These are phyloP conservation scores for Hirtodrosophila cameraria DNA, from an alignment of 2,888 invertebrate genomes.

Conservation along the genomic window DNA sequence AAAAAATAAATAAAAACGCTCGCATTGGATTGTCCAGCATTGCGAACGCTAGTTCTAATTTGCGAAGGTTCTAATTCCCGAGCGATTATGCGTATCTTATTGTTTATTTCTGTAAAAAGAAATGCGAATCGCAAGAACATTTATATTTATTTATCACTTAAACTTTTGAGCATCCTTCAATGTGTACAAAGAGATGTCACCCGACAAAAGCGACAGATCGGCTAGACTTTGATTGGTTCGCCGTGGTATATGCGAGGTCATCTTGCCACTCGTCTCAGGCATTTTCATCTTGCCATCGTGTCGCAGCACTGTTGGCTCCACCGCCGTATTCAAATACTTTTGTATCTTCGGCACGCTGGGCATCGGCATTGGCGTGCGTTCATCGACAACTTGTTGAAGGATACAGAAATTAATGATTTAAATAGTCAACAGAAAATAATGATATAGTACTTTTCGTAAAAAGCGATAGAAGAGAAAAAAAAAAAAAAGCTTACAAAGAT, in stretches of 20 bases:
- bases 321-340: conserved; percentile 77
- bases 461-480: too few relatives aligned
- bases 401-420: too few relatives aligned
- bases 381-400: conserved; percentile 82
- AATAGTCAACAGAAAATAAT: not conserved
- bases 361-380: conserved; percentile 81
- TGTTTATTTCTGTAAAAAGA: too few relatives aligned
- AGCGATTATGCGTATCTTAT: too few relatives aligned
- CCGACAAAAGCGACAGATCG: conserved; percentile 82
- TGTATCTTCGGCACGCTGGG: conserved; percentile 82
- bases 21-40: too few relatives aligned
- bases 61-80: too few relatives aligned
- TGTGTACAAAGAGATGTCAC: conserved; percentile 84
- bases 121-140: not conserved
- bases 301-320: conserved; percentile 80
- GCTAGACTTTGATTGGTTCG: conserved; percentile 79
- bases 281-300: conserved; percentile 83
- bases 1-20: too few relatives aligned
- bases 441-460: too few relatives aligned
- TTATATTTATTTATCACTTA: conserved; percentile 33
- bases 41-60: too few relatives aligned
- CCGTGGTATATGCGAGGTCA: conserved; percentile 43
- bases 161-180: conserved; percentile 84
- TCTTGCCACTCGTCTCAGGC: conserved; percentile 18
- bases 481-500: too few relatives aligned